These are phyloP conservation scores for Zaprionus taronus DNA, from an alignment of 1,140 invertebrate species.

Conservation along the genomic window DNA sequence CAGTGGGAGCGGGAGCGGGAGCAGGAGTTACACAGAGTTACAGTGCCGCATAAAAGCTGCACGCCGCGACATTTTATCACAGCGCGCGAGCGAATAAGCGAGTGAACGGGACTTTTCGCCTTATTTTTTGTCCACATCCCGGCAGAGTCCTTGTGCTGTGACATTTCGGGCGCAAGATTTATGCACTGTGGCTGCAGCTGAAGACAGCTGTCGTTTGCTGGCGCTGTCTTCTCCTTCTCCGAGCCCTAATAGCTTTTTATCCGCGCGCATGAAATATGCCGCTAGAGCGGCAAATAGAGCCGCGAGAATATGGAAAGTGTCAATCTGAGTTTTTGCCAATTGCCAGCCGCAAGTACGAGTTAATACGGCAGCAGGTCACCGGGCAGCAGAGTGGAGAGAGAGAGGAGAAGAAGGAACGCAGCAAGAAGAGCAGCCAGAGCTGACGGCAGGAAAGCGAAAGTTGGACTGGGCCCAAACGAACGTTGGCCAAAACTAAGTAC, in stretches of 20 bases:
- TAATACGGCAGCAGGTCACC: slow-evolving; percentile 18
- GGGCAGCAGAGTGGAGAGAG: slow-evolving; percentile 1
- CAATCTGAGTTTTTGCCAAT: slow-evolving; percentile 67
- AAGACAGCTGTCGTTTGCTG: slow-evolving; percentile 79
- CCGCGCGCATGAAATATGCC: slow-evolving; percentile 78
- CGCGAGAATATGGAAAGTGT: slow-evolving; percentile 70
- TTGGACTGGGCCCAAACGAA: slow-evolving; percentile 44
- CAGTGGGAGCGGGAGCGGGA: neutral
- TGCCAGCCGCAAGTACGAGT: slow-evolving; percentile 29
- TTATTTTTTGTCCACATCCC: slow-evolving; percentile 50
- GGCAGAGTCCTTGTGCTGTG: slow-evolving; percentile 41
- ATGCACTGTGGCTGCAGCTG: slow-evolving; percentile 79
- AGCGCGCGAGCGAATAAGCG: slow-evolving; percentile 39
- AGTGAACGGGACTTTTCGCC: slow-evolving; percentile 10
- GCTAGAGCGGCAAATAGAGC: slow-evolving; percentile 73
- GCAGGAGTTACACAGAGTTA: slow-evolving; percentile 20
- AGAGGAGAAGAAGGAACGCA: no score
- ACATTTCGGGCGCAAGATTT: slow-evolving; percentile 81
- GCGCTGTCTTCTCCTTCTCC: slow-evolving; percentile 59
- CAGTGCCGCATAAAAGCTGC: slow-evolving; percentile 63
- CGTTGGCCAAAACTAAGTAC: slow-evolving; percentile 64
- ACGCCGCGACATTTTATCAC: slow-evolving; percentile 74
- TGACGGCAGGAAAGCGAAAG: slow-evolving; percentile 26
- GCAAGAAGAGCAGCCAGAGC: neutral
- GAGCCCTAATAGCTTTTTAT: slow-evolving; percentile 75